These are phyloP conservation scores for Limonius californicus DNA, from an alignment of 1,140 invertebrate species.

Conservation along the genomic window DNA sequence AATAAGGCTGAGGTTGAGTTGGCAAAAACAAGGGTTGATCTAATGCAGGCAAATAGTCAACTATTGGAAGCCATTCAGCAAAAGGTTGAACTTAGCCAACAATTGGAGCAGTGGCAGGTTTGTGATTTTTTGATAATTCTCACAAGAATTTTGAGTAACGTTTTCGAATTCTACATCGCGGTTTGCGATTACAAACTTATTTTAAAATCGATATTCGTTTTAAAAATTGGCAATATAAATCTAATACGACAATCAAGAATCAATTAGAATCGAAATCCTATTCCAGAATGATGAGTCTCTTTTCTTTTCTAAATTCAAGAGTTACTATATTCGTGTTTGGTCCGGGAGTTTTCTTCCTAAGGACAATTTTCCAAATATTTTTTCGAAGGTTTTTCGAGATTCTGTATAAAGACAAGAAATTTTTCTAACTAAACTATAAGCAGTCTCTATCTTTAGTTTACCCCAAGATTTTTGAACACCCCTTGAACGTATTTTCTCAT, in stretches of 20 bases:
- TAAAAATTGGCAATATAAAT: no score
- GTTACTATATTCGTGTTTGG: no score
- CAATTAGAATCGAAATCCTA: neutral
- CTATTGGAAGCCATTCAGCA: constrained; percentile 92
- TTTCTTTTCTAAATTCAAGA: no score
- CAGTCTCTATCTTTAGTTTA: no score
- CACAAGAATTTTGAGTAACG: neutral
- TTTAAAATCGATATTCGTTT: neutral
- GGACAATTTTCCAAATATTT: no score
- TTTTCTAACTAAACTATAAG: no score
- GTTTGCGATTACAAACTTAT: no score
- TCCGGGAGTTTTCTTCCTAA: no score
- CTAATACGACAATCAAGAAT: neutral
- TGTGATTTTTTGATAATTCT: constrained; percentile 25
- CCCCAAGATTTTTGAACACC: no score
- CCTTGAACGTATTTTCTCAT: no score
- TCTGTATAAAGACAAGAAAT: no score
- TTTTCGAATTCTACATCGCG: neutral
- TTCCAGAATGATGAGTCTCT: neutral
- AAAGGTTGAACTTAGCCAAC: constrained; percentile 90
- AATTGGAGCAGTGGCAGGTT: constrained; percentile 94
- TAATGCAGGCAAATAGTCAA: constrained; percentile 90
- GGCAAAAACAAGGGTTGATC: constrained; percentile 82
- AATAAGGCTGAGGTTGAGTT: constrained; percentile 84
- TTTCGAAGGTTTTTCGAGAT: no score